A percentile compares a stretch with the other conserved stretches of the same genome.
These are phyloP conservation scores for Tetrax tetrax DNA, from an alignment of 2,113 vertebrate genomes.

Conservation along the genomic window DNA sequence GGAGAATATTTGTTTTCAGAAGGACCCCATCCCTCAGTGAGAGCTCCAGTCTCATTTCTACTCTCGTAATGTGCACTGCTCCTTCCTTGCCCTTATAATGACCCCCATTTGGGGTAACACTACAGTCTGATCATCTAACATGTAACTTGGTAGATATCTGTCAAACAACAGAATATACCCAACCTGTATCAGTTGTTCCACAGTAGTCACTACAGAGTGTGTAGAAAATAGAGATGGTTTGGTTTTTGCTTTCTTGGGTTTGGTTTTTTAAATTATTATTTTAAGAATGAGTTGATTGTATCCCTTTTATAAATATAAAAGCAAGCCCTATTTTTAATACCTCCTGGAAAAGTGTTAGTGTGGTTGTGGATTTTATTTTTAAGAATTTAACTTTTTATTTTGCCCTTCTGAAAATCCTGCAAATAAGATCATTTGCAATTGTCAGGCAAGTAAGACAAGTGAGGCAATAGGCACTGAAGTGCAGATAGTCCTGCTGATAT, in stretches of 20 bases:
- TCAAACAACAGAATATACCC: conserved; percentile 75
- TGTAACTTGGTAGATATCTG: conserved; percentile 76
- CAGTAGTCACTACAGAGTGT: conserved; percentile 73
- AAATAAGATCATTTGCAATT: conserved; percentile 74
- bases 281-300: conserved; percentile 74
- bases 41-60: conserved; percentile 74
- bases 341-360: conserved; percentile 70
- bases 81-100: conserved; percentile 67
- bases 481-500: conserved; percentile 71
- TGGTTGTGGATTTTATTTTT: conserved; percentile 75
- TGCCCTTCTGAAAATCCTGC: conserved; percentile 54
- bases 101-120: conserved; percentile 71
- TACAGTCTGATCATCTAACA: conserved; percentile 78
- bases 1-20: conserved; percentile 74
- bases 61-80: conserved; percentile 62
- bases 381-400: conserved; percentile 61
- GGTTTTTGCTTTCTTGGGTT: conserved; percentile 32
- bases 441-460: conserved; percentile 72
- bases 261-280: conserved; percentile 59
- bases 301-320: conserved; percentile 76
- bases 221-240: conserved; percentile 71
- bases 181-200: conserved; percentile 73
- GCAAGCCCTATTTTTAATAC: conserved; percentile 75
- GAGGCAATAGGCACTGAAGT: conserved; percentile 74
- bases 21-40: conserved; percentile 67